Conservation (phyloP, 2,888 invertebrate species). For the Caenorhabditis sp. region DNA sequence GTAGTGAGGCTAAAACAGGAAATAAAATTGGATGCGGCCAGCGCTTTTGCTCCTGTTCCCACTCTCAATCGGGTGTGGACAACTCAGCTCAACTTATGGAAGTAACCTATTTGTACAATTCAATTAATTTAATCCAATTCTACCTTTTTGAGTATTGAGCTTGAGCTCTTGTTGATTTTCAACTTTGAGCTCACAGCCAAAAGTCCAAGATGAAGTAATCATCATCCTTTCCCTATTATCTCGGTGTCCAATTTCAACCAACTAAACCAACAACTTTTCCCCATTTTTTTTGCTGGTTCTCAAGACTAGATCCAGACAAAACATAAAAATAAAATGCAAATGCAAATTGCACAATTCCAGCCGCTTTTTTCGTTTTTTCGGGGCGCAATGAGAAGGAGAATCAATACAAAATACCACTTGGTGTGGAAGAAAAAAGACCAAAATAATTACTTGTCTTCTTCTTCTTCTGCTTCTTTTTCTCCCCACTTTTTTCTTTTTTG, state of each 20-base stretch:
- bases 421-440: background rate
- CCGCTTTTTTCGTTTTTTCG: constrained; percentile 4
- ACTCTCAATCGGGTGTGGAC: background rate
- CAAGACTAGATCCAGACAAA: background rate
- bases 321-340: constrained; percentile 42
- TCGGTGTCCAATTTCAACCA: background rate
- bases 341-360: constrained; percentile 51
- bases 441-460: constrained; percentile 42
- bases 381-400: background rate
- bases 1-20: constrained; percentile 46
- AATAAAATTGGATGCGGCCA: constrained; percentile 35
- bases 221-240: background rate
- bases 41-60: constrained; percentile 7
- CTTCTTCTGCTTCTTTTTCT: background rate
- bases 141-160: background rate
- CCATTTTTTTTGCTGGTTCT: background rate
- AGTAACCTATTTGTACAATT: too few relatives aligned
- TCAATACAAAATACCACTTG: constrained; percentile 23
- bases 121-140: too few relatives aligned
- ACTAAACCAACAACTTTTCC: constrained; percentile 1
- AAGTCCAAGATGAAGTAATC: background rate
- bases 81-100: too few relatives aligned
- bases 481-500: background rate
- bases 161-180: too few relatives aligned
- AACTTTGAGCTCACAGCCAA: too few relatives aligned